Percentiles rank a stretch among this genome's conserved stretches.
phyloP scores from a whole-genome alignment of 2,888 invertebrate species.

The Lasioglossum lativentre region DNA sequence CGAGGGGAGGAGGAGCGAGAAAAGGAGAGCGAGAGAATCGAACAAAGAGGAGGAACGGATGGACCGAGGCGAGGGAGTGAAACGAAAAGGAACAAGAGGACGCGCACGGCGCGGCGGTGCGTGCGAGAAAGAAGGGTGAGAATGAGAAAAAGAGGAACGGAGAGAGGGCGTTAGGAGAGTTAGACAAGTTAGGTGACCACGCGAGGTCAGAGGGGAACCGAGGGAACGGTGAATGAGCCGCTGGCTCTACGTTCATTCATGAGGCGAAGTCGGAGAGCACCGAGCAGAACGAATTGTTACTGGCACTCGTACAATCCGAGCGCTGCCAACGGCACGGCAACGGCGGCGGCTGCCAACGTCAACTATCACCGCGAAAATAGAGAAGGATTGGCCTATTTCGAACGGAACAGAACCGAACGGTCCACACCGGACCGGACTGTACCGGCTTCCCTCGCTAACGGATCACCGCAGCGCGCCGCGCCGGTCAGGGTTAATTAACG shows the following conservation, averaged over 20 bases:
- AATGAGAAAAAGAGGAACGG: constrained; percentile 25
- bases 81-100: constrained; percentile 25
- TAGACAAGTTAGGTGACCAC: constrained; percentile 51
- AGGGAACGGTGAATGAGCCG: constrained; percentile 51
- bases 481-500: constrained; percentile 46
- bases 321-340: constrained; percentile 58
- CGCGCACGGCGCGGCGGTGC: not conserved
- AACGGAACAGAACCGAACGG: not conserved
- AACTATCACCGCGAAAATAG: constrained; percentile 63
- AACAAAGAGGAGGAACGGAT: constrained; percentile 21
- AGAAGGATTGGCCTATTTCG: constrained; percentile 60
- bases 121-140: constrained; percentile 36
- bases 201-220: constrained; percentile 32
- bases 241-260: constrained; percentile 79
- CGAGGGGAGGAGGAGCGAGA: not conserved
- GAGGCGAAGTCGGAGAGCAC: constrained; percentile 70
- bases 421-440: not conserved
- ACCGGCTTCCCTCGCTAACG: not conserved
- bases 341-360: constrained; percentile 54
- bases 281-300: constrained; percentile 65
- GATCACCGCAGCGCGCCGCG: not conserved
- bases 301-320: constrained; percentile 64
- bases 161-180: constrained; percentile 35
- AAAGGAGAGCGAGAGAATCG: not conserved
- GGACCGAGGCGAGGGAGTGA: constrained; percentile 46